Percentiles rank a stretch among this genome's conserved stretches.
phyloP scores from a whole-genome alignment of 2,113 vertebrate species.

The Pseudois nayaur region DNA sequence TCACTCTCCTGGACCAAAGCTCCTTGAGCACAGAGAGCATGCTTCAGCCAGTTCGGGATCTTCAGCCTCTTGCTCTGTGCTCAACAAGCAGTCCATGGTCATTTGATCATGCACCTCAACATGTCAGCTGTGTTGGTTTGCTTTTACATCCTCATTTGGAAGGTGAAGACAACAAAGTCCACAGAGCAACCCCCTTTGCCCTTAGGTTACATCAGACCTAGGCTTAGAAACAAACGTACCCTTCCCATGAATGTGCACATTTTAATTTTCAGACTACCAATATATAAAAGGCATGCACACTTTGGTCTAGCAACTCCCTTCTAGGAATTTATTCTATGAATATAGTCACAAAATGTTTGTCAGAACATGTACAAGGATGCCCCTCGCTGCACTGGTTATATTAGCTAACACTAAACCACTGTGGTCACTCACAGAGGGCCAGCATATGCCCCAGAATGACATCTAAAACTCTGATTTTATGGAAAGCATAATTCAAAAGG shows the following conservation, averaged over 20 bases:
- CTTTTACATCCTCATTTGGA: not conserved
- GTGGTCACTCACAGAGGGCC: not conserved
- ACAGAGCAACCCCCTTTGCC: not conserved
- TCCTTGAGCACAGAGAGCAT: not conserved
- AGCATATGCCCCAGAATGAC: not conserved
- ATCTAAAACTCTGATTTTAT: not conserved
- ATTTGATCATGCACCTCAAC: not conserved
- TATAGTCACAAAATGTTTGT: not conserved
- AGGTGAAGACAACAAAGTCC: not conserved
- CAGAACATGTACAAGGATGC: not conserved
- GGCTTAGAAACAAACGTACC: not conserved
- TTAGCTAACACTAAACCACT: not conserved
- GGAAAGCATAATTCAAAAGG: not conserved
- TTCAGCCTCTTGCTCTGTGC: not conserved
- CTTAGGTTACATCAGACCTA: not conserved
- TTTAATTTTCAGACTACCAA: not conserved
- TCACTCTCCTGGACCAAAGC: not conserved
- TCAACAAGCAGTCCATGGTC: not conserved
- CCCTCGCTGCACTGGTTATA: fast-evolving
- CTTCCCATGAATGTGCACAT: not conserved
- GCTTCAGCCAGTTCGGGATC: not conserved
- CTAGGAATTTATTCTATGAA: not conserved
- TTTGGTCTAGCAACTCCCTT: not conserved
- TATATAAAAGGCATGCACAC: not conserved
- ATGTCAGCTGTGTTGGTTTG: not conserved